Evolutionary conservation across 2,888 invertebrate genomes (phyloP), one percentile per base, ranked within the genome.

Genomic region (Tryphoninae sp.): DNA sequence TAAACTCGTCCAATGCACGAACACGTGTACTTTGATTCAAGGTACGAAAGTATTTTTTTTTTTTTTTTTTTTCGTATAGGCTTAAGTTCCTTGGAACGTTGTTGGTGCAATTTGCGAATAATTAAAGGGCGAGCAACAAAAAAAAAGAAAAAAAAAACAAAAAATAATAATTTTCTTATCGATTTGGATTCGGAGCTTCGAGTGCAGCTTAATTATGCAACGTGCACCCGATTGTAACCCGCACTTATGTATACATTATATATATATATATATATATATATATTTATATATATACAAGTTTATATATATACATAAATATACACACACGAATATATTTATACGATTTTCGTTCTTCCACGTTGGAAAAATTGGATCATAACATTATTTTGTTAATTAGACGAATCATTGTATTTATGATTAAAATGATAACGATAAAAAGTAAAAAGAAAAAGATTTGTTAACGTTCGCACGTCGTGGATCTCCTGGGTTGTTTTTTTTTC

Each of bases 21-120:
- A 82, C 19, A n/a, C 42, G 71, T 59, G 76, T 69, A 72, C 64
- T 59, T 79, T 73, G 19, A 61, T 79, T 53, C 76, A 79, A 76
- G 82, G 72, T 78, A 82, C 75, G 75, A 79, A 64, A 76, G 42
- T 45, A 22, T 75, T 82, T 69, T 26, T 9, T 58, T 33, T 42
- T 64, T 42, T 42, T 16, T 51, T 26, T 9, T 33, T 53, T 68
- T 42, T 33, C 22, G 23, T 64, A 19, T 68, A 82, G 82, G 67
- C 67, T 82, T 76, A 79, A 82, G 82, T 82, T 82, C 76, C 82
- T 79, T 76, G 58, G 78, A 68, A 67, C 75, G 49, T 76, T 76
- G 67, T 76, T 79, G 82, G 75, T 82, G 82, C 82, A 76, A 79
- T 79, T 68, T 75, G 82, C 71, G 64, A 65, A 72, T 40, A 51